Base-by-base conservation (phyloP, 1,140 invertebrate species). In the Heterodera carotae region DNA sequence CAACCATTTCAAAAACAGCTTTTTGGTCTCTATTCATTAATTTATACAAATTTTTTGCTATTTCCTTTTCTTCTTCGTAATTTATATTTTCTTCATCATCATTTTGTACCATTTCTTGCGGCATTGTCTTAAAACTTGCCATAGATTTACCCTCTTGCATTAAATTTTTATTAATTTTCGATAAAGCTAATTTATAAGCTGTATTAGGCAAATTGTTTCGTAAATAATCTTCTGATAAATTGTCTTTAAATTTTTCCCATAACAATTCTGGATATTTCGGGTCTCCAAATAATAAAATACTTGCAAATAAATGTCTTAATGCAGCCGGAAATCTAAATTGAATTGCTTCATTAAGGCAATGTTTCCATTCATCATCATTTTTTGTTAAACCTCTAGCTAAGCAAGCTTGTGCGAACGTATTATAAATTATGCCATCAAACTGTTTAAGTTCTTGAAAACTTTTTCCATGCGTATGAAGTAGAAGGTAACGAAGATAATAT, bases 31-130 rank as follows among this genome's bases (percentile, higher is more conserved):
- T 33, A 36, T 78, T 81, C 43, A 82, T 12, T 73, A 75, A 75
- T n/a, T n/a, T n/a, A n/a, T n/a, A n/a, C n/a, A n/a, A n/a, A n/a
- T n/a, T n/a, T n/a, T n/a, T n/a, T n/a, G n/a, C 12, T 27, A 10
- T 69, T 82, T 82, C 48, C 10, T 56, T 62, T 77, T 81, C 10
- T 43, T 82, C 8, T 83, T 82, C 15, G n/a, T 27, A n/a, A 79
- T 34, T 27, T 6, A 78, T 76, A 34, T 10, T 27, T 77, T 81
- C 53, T 36, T 78, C 31, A 29, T 15, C 10, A 69, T 69, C 6
- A 36, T 80, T 68, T 43, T 82, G 27, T 69, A 72, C 79, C 36
- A 79, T 31, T 15, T 74, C 39, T 80, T 80, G 76, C 33, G 39
- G 77, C 36, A 70, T 64, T 12, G 12, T 66, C 27, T 33, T 69